phyloP scores from a whole-genome alignment of 2,888 invertebrate genomes.

The Drosophila birchii region DNA sequence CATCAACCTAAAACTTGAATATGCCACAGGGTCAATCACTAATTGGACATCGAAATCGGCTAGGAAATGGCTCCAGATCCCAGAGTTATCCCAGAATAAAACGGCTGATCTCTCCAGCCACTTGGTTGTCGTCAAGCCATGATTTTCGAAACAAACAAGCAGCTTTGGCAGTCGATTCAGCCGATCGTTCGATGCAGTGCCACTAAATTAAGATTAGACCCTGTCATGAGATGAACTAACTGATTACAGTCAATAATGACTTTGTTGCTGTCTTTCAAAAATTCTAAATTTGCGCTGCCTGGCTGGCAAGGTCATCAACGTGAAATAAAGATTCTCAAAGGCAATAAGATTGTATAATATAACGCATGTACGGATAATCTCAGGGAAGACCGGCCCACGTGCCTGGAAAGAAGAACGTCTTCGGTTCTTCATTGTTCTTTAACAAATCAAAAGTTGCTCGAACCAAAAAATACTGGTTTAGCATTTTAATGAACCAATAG shows the following conservation, averaged over 20 bases:
- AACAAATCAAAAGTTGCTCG: slow-evolving; percentile 15
- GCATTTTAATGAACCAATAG: not conserved
- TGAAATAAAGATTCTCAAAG: not conserved
- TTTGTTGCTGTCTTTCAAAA: not conserved
- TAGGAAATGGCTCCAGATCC: not conserved
- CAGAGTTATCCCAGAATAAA: not conserved
- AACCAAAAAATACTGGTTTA: slow-evolving; percentile 24
- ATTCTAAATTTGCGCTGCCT: not conserved
- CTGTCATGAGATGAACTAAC: slow-evolving; percentile 13
- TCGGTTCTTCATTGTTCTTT: slow-evolving; percentile 2
- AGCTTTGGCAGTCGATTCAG: not conserved
- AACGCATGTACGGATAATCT: not conserved
- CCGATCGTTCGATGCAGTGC: slow-evolving; percentile 16
- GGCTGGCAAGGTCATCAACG: slow-evolving; percentile 6
- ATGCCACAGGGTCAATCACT: slow-evolving; percentile 23
- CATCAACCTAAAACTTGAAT: slow-evolving; percentile 10
- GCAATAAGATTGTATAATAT: not conserved
- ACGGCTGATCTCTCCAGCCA: not conserved
- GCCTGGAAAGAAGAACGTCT: not conserved
- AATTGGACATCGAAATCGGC: slow-evolving; percentile 6
- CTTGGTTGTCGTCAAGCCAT: slow-evolving; percentile 18
- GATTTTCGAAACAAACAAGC: not conserved
- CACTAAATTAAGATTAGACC: not conserved
- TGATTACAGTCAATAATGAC: slow-evolving; percentile 12
- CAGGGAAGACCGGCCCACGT: slow-evolving; percentile 2